Conservation (phyloP, 2,113 vertebrate species). For the Argyrosomus japonicus region DNA sequence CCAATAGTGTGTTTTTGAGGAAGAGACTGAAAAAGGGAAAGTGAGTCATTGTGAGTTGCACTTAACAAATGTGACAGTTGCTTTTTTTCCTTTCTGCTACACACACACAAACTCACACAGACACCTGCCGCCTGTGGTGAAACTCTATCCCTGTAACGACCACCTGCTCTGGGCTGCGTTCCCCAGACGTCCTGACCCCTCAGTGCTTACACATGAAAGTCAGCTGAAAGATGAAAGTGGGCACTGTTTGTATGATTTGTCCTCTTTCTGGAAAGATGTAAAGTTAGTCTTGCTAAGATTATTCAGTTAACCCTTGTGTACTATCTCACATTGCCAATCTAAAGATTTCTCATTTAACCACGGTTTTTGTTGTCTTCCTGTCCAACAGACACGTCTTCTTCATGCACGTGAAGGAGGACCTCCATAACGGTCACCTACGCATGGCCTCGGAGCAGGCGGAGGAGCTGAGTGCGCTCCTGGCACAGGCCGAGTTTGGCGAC, state of each 20-base stretch:
- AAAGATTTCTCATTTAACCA: conserved; percentile 17
- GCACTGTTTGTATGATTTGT: neutral
- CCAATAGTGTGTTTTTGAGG: conserved; percentile 12
- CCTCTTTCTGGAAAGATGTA: neutral
- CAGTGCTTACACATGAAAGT: neutral
- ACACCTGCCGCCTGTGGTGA: conserved; percentile 27
- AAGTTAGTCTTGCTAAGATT: neutral
- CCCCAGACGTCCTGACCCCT: neutral
- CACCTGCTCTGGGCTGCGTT: conserved; percentile 27
- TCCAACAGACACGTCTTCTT: conserved; percentile 93
- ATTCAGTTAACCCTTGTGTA: neutral
- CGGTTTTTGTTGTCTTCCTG: neutral
- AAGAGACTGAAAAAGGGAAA: conserved; percentile 40
- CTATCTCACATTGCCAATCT: neutral
- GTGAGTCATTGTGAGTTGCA: neutral
- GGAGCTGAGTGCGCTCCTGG: conserved; percentile 93
- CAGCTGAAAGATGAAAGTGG: neutral
- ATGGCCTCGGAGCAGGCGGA: conserved; percentile 92
- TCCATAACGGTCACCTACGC: conserved; percentile 91
- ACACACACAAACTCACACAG: neutral
- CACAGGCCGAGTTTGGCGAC: conserved; percentile 96
- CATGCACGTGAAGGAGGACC: conserved; percentile 96
- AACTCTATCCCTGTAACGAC: conserved; percentile 14
- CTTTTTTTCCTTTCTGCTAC: conserved; percentile 1
- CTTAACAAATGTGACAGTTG: conserved; percentile 14